phyloP scores from a whole-genome alignment of 2,113 vertebrate genomes.

The Antennarius striatus region DNA sequence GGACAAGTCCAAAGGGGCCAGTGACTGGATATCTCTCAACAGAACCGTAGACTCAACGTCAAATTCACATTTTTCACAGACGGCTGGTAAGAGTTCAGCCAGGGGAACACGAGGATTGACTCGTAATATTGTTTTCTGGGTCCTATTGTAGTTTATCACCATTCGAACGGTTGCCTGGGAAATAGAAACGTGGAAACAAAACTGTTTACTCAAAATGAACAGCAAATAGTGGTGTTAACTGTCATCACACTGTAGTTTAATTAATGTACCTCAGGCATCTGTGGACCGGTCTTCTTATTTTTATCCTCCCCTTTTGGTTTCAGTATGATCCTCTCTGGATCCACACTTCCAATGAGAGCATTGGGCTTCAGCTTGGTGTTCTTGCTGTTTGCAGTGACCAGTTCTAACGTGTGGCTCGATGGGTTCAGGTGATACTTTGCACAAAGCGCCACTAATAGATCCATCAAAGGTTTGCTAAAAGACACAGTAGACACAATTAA shows the following conservation, averaged over 20 bases:
- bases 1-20: constrained; percentile 85
- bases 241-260: not conserved
- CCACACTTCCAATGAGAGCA: constrained; percentile 89
- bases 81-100: constrained; percentile 83
- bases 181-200: constrained; percentile 9
- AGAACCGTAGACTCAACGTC: constrained; percentile 84
- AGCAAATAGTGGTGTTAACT: not conserved
- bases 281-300: constrained; percentile 86
- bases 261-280: constrained; percentile 89
- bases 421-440: constrained; percentile 95
- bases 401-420: constrained; percentile 90
- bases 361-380: constrained; percentile 93
- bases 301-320: constrained; percentile 89
- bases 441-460: constrained; percentile 92
- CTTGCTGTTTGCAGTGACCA: constrained; percentile 86
- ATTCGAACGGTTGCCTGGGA: constrained; percentile 92
- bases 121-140: constrained; percentile 93
- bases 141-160: constrained; percentile 94
- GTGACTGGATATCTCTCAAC: constrained; percentile 86
- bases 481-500: constrained; percentile 20
- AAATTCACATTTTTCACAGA: constrained; percentile 97
- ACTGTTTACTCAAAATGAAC: not conserved
- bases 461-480: constrained; percentile 94
- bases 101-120: constrained; percentile 88
- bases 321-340: constrained; percentile 90